Base-by-base conservation (phyloP, 2,888 invertebrate species). In the Phymatocera aterrima region DNA sequence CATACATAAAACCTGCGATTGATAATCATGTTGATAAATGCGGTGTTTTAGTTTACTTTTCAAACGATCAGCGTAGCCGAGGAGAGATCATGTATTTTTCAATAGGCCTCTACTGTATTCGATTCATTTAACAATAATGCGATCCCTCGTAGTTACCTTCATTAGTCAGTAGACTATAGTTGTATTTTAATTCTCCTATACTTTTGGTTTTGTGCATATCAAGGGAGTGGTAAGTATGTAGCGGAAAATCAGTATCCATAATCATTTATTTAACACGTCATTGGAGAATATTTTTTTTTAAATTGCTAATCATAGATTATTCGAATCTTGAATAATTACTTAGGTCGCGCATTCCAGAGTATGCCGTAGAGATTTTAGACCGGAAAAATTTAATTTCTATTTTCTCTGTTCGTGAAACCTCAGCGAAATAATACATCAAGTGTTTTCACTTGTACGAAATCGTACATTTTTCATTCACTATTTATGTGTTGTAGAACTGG, bases 221-320 rank as follows among this genome's bases (percentile, higher is more conserved):
- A 86, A 88, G 88, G 88, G 85, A 86, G 85, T 87, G 88, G 88
- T 88, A 85, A 88, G 88, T 88, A 86, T 78, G 78, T 64, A 75
- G 51, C 68, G 72, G 72, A 72, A 72, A 72, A 72, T 72, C 51
- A 72, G 34, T 72, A 51, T 51, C 34, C 51, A 34, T 51, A 40
- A 31, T 72, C 15, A 34, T 34, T 28, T 21, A 51, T 48, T 12
- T 21, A 15, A 5, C 24, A 34, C 48, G 34, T 34, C n/a, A n/a
- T n/a, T 34, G 1, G 34, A 51, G n/a, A 10, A 72, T 48, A 51
- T 28, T 18, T 24, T 43, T 21, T 31, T 51, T 3, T 18, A 12
- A 21, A 72, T 28, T 46, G 21, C 18, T 18, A 57, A 18, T 12
- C 24, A 24, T 18, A 57, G 57, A n/a, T n/a, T n/a, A n/a, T n/a